Conservation (phyloP, 2,888 invertebrate species). For the Netelia virgata region DNA sequence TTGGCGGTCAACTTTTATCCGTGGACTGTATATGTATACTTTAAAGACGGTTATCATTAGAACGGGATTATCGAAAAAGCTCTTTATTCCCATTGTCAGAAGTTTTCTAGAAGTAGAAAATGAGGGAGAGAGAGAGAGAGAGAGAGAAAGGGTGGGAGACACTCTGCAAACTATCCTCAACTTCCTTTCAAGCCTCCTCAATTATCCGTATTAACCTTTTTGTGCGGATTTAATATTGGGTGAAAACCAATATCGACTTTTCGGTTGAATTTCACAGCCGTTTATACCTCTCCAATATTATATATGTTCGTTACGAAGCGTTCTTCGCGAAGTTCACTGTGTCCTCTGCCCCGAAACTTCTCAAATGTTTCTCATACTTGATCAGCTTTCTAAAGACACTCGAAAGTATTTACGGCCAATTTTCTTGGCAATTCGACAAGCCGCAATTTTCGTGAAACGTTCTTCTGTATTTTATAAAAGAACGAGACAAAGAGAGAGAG, state of each 20-base stretch:
- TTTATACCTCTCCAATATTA: neutral
- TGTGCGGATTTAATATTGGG: neutral
- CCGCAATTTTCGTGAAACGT: too few species aligned
- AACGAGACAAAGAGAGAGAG: too few species aligned
- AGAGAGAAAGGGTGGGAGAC: neutral
- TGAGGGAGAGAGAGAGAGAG: neutral
- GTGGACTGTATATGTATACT: neutral
- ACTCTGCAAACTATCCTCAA: neutral
- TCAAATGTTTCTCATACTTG: neutral
- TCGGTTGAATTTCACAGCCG: neutral
- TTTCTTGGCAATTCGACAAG: too few species aligned
- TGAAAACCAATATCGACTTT: conserved; percentile 16
- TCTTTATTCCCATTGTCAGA: conserved; percentile 25
- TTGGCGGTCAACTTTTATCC: conserved; percentile 44
- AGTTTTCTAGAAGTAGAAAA: neutral
- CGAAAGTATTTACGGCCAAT: too few species aligned
- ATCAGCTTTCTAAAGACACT: too few species aligned
- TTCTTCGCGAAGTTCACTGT: neutral
- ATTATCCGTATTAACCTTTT: conserved; percentile 6
- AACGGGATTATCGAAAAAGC: conserved; percentile 10
- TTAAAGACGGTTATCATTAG: conserved; percentile 5
- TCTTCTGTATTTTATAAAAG: too few species aligned
- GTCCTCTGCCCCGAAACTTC: neutral
- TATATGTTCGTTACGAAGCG: neutral
- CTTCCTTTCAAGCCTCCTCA: neutral